Conservation (phyloP, 2,888 invertebrate species). For the Andrena marginata region DNA sequence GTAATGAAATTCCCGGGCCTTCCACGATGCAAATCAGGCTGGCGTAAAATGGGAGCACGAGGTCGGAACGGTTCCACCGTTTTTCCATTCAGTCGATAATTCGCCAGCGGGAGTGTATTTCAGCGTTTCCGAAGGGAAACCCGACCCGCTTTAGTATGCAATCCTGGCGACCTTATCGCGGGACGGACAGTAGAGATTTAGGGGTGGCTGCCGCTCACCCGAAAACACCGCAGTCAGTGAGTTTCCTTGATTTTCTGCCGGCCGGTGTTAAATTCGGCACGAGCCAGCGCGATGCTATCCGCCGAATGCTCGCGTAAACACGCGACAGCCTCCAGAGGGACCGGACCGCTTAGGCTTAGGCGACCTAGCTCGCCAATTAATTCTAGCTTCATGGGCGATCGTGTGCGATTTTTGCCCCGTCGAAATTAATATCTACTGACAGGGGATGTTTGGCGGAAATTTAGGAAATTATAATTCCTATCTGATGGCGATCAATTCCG, state of each 20-base stretch:
- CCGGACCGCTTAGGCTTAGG: no score
- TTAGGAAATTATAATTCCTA: no score
- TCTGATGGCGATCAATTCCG: no score
- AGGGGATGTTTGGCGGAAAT: no score
- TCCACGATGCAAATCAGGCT: no score
- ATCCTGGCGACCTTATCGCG: slow-evolving; percentile 8
- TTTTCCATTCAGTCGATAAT: no score
- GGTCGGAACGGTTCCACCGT: no score
- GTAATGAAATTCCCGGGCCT: no score
- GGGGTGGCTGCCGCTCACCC: slow-evolving; percentile 24
- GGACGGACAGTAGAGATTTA: slow-evolving; percentile 1
- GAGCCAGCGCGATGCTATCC: neutral
- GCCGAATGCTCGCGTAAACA: slow-evolving; percentile 9
- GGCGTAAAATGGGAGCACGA: no score
- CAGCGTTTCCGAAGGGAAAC: neutral
- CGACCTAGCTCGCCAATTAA: neutral
- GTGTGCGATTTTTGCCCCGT: no score
- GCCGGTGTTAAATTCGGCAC: slow-evolving; percentile 18
- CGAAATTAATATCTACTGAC: no score
- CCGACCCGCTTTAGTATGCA: neutral
- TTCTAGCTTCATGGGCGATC: neutral
- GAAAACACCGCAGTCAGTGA: slow-evolving; percentile 28
- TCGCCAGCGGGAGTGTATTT: no score
- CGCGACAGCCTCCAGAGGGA: neutral
- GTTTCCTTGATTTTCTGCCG: slow-evolving; percentile 30